Conservation (phyloP, 2,888 invertebrate genomes). For the Linhomoeus sp. region DNA sequence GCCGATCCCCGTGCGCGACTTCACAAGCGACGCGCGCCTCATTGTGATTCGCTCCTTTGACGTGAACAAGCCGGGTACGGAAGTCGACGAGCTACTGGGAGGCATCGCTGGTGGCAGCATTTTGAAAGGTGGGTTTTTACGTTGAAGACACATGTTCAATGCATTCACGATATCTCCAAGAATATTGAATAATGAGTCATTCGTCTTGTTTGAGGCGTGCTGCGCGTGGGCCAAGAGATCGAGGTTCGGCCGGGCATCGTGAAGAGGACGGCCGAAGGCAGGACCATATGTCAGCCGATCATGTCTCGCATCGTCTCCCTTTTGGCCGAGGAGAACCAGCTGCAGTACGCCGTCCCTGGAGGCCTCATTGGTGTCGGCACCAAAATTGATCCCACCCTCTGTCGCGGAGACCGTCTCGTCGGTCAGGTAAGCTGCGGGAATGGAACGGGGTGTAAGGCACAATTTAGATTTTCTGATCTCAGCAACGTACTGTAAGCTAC, state of each 20-base stretch:
- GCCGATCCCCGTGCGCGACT: slow-evolving; percentile 83
- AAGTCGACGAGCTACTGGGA: slow-evolving; percentile 82
- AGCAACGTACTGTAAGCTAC: too few relatives aligned
- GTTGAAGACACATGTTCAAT: not conserved
- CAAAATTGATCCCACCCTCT: slow-evolving; percentile 93
- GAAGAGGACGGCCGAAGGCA: slow-evolving; percentile 84
- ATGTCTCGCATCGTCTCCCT: slow-evolving; percentile 89
- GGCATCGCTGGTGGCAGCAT: slow-evolving; percentile 98
- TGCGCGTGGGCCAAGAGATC: slow-evolving; percentile 82
- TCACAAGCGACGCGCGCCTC: slow-evolving; percentile 75
- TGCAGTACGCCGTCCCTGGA: slow-evolving; percentile 95
- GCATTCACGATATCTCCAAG: not conserved
- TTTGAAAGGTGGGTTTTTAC: slow-evolving; percentile 46
- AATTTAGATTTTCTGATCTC: too few relatives aligned
- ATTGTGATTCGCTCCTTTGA: slow-evolving; percentile 76
- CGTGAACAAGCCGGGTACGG: slow-evolving; percentile 98
- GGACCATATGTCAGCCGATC: slow-evolving; percentile 82
- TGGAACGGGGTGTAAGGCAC: too few relatives aligned
- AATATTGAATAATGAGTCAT: not conserved
- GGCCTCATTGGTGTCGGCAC: slow-evolving; percentile 98
- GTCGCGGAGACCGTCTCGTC: slow-evolving; percentile 90
- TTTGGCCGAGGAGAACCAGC: slow-evolving; percentile 86
- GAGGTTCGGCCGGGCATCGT: slow-evolving; percentile 90
- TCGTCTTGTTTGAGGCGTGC: slow-evolving; percentile 14
- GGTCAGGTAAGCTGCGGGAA: slow-evolving; percentile 50